Percentiles rank a stretch among this genome's conserved stretches.
phyloP scores from a whole-genome alignment of 2,113 vertebrate species.

The Ceyx cyanopectus region DNA sequence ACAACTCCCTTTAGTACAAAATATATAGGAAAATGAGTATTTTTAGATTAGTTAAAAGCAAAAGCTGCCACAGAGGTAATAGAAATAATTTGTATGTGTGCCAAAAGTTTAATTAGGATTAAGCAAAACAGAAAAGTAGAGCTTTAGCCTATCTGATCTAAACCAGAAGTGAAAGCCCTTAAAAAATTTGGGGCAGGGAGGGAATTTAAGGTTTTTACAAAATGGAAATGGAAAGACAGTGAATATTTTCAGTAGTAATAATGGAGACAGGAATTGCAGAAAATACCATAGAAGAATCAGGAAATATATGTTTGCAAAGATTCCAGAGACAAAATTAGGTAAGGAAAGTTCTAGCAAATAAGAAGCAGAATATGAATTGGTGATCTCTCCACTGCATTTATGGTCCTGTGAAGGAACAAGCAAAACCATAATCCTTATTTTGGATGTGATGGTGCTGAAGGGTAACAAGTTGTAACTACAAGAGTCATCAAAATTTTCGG shows the following conservation, averaged over 20 bases:
- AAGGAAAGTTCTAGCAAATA: not conserved
- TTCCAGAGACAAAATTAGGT: not conserved
- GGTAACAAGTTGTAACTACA: not conserved
- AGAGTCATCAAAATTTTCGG: not conserved
- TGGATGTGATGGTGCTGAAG: not conserved
- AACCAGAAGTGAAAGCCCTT: constrained; percentile 1
- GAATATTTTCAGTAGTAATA: not conserved
- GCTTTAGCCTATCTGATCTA: not conserved
- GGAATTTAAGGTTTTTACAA: not conserved
- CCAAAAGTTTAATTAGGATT: constrained; percentile 29
- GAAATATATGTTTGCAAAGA: not conserved
- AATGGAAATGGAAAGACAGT: not conserved
- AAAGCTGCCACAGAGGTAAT: not conserved
- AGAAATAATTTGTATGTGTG: not conserved
- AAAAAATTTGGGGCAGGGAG: accelerated
- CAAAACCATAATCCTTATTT: not conserved
- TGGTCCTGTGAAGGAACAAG: not conserved
- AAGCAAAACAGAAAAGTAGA: constrained; percentile 1
- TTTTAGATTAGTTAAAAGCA: constrained; percentile 22
- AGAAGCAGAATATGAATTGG: not conserved
- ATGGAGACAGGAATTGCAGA: not conserved
- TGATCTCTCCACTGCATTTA: not conserved
- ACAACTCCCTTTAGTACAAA: not conserved
- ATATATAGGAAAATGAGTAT: not conserved
- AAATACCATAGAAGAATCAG: not conserved